Base-by-base conservation (phyloP, 1,140 invertebrate species). In the Drosophila simulans region DNA sequence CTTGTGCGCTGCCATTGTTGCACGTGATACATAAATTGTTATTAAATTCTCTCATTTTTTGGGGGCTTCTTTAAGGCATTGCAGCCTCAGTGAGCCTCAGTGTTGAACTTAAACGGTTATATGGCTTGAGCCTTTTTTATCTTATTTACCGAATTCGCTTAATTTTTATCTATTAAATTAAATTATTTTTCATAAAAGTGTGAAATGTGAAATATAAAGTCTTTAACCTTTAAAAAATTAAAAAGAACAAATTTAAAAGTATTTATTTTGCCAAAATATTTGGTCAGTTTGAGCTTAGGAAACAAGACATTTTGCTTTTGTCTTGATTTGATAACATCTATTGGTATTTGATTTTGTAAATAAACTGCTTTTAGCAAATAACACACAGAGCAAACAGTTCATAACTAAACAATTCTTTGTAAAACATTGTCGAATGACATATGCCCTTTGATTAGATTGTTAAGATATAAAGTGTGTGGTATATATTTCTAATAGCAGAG, bases 11-110 rank as follows among this genome's bases (percentile, higher is more conserved):
- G 48, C n/a, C 13, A 20, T 58, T 55, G 20, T 54, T 75, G 48
- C 56, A 88, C 75, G 70, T 88, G 56, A 73, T 25, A 52, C 56
- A 70, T 58, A 76, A 57, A 68, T 83, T 70, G 51, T 59, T 59
- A 80, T 83, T 58, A 85, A 84, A 77, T 84, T 54, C 37, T 66
- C 56, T 54, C 11, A 15, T 27, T 54, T 53, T 45, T 22, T 34
- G 25, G 45, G n/a, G 55, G 17, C n/a, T 31, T 76, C 52, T 43
- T 40, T 48, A 48, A 42, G 53, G n/a, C 40, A 43, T 27, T 59
- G 52, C n/a, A 31, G 45, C 62, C 69, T 79, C 70, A 75, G 1
- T 31, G 31, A 8, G 8, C 31, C 8, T 31, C 8, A 17, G 31
- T 31, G 31, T 31, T 31, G 20, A 0, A 37, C 55, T 78, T 48